phyloP scores from a whole-genome alignment of 2,797 vertebrate species.

The Lithobates pipiens region DNA sequence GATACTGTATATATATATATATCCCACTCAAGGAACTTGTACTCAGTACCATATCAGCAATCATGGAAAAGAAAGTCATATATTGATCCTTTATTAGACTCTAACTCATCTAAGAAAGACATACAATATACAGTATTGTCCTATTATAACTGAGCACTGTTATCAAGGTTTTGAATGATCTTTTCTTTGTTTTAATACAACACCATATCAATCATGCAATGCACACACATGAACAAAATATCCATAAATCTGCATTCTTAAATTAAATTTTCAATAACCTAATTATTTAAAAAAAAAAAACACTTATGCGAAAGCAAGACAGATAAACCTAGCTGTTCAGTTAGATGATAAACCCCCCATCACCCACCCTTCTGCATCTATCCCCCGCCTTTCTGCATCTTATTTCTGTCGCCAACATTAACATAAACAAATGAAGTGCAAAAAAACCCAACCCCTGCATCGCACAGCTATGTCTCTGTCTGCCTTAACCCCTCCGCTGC shows the following conservation, averaged over 20 bases:
- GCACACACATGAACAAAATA: neutral
- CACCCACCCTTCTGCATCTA: constrained; percentile 43
- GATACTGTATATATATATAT: neutral
- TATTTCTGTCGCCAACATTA: constrained; percentile 45
- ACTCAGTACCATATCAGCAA: neutral
- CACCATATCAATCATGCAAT: neutral
- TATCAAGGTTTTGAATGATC: neutral
- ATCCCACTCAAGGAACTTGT: neutral
- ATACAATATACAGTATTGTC: neutral
- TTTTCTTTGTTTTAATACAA: neutral
- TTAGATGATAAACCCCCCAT: constrained; percentile 9
- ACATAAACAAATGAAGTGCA: constrained; percentile 63
- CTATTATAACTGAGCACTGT: neutral
- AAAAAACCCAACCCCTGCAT: constrained; percentile 51
- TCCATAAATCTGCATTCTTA: neutral
- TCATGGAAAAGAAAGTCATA: neutral
- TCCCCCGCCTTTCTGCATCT: constrained; percentile 41
- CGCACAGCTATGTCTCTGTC: constrained; percentile 40
- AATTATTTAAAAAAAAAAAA: neutral
- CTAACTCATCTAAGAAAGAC: neutral
- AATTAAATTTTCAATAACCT: neutral
- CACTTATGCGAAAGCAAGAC: constrained; percentile 10
- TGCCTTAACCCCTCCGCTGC: constrained; percentile 43
- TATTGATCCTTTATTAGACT: neutral
- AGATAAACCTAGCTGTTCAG: constrained; percentile 39